These are phyloP conservation scores for Pseudomyrmex dendroicus DNA, from an alignment of 1,140 invertebrate species.

Conservation along the genomic window DNA sequence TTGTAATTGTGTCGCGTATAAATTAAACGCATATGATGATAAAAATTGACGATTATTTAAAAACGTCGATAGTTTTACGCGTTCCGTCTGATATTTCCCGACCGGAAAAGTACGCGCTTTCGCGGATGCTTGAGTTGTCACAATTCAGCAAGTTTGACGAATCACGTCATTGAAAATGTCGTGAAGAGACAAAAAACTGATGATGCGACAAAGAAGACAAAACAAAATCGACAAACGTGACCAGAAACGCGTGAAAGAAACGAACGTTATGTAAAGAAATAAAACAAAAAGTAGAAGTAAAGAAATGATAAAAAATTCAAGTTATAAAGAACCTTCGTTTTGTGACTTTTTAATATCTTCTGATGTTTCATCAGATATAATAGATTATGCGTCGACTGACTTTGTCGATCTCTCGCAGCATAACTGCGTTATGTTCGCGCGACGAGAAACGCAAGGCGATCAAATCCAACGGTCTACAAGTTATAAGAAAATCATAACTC, in stretches of 20 bases:
- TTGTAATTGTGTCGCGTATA: background rate
- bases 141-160: constrained; percentile 43
- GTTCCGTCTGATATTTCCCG: constrained; percentile 16
- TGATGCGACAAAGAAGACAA: constrained; percentile 41
- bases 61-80: constrained; percentile 16
- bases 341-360: too few relatives aligned
- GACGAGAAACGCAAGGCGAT: constrained; percentile 11
- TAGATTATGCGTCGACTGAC: background rate
- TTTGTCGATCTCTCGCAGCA: background rate
- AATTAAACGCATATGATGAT: background rate
- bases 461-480: background rate
- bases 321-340: background rate
- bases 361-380: background rate
- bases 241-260: constrained; percentile 16
- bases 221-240: constrained; percentile 17
- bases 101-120: constrained; percentile 43
- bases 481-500: background rate
- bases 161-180: constrained; percentile 30
- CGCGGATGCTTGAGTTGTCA: constrained; percentile 33
- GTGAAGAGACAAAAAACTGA: constrained; percentile 7
- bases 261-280: background rate
- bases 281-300: background rate
- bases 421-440: constrained; percentile 8
- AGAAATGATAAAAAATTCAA: constrained; percentile 18
- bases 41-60: constrained; percentile 3